A percentile compares a stretch with the other conserved stretches of the same genome.
Conservation (phyloP, 1,140 invertebrate genomes). For the Portunus trituberculatus region DNA sequence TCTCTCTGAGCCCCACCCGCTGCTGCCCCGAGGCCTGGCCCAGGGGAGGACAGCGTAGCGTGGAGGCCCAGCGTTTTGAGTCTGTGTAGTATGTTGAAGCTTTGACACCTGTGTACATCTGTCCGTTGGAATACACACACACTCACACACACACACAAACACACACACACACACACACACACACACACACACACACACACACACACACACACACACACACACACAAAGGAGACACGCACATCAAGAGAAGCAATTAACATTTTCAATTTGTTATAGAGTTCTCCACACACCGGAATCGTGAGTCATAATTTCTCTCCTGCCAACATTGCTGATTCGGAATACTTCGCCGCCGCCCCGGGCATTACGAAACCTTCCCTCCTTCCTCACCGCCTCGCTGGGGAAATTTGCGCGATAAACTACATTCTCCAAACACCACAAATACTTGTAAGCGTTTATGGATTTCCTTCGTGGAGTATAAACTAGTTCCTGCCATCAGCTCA, state of each 20-base stretch:
- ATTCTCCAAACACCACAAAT: background rate
- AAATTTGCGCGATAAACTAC: background rate
- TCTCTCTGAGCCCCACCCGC: too few species aligned
- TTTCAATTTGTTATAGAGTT: background rate
- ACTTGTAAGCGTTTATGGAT: background rate
- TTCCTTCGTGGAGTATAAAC: background rate
- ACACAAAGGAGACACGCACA: background rate
- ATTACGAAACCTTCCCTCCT: background rate
- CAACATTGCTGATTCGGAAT: background rate
- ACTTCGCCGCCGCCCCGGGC: background rate
- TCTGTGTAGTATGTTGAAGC: background rate
- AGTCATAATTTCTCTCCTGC: background rate
- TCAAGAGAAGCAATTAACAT: background rate
- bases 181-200: too few species aligned
- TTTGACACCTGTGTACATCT: background rate
- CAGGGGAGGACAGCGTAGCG: background rate
- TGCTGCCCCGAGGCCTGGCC: background rate
- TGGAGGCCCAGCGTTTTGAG: background rate
- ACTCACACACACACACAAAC: constrained; percentile 24
- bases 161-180: constrained; percentile 6
- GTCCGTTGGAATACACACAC: background rate
- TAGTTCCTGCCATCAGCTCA: background rate
- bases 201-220: constrained; percentile 7
- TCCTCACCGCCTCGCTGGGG: background rate
- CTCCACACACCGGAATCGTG: constrained; percentile 9